Percentiles rank a stretch among this genome's conserved stretches.
Conservation (phyloP, 2,797 vertebrate species). For the Mormyrops attenuatus region DNA sequence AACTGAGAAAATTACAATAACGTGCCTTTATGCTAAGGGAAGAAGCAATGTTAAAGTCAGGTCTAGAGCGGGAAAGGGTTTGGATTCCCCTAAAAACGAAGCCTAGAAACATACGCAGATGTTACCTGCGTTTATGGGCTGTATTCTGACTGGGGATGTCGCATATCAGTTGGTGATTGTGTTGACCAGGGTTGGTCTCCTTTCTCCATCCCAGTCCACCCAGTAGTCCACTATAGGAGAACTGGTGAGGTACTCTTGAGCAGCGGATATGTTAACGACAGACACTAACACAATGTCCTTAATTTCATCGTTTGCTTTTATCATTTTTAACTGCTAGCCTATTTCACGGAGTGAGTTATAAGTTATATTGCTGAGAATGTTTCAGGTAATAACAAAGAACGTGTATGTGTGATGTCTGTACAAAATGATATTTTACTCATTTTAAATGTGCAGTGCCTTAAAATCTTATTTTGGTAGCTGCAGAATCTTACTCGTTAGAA, state of each 20-base stretch:
- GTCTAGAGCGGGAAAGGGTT: neutral
- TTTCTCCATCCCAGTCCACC: neutral
- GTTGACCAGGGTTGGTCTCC: neutral
- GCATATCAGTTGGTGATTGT: neutral
- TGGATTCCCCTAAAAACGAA: neutral
- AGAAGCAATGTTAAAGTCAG: neutral
- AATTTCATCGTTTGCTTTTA: neutral
- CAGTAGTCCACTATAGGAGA: neutral
- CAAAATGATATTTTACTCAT: constrained; percentile 12
- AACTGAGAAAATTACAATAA: neutral
- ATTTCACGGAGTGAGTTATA: neutral
- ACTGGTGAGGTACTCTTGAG: neutral
- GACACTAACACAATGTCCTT: neutral
- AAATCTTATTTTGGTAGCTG: constrained; percentile 4
- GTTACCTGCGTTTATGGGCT: neutral
- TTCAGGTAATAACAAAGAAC: neutral
- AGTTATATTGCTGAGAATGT: neutral
- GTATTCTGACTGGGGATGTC: neutral
- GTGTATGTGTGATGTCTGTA: constrained; percentile 17
- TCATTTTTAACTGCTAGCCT: neutral
- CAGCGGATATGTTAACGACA: neutral
- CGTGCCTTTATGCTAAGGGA: constrained; percentile 7
- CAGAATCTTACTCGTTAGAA: constrained; percentile 3
- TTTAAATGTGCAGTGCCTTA: constrained; percentile 22
- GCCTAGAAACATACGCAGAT: neutral